These are phyloP conservation scores for Pardalotus punctatus DNA, from an alignment of 2,113 vertebrate genomes.

Conservation along the genomic window DNA sequence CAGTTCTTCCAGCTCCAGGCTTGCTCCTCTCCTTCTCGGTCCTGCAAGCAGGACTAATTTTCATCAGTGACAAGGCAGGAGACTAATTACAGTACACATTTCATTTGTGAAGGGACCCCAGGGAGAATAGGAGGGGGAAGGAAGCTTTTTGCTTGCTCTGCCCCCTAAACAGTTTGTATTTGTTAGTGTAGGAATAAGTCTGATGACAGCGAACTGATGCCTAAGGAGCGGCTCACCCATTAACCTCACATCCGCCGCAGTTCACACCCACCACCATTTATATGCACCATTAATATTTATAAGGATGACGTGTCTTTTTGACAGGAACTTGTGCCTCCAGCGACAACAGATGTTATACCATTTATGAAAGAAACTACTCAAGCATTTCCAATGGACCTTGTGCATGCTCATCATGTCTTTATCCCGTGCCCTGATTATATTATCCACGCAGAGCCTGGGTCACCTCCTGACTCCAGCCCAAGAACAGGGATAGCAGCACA, in stretches of 20 bases:
- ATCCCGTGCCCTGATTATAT: neutral
- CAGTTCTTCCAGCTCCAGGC: neutral
- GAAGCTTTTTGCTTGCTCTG: neutral
- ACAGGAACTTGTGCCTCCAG: conserved; percentile 32
- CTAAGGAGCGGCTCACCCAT: neutral
- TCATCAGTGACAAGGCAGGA: neutral
- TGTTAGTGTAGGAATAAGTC: neutral
- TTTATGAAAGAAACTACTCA: conserved; percentile 44
- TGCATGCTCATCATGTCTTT: conserved; percentile 29
- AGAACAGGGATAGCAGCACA: neutral
- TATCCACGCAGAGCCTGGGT: neutral
- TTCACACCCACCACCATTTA: neutral
- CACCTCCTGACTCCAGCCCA: neutral
- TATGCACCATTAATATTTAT: conserved; percentile 52
- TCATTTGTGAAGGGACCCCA: neutral
- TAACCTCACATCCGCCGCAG: neutral
- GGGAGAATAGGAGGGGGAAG: neutral
- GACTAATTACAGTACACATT: neutral
- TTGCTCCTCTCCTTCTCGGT: neutral
- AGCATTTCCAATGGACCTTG: conserved; percentile 42
- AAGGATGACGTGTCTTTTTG: conserved; percentile 21
- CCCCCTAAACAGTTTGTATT: neutral
- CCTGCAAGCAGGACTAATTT: neutral
- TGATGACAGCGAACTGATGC: neutral
- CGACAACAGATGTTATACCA: conserved; percentile 35